Evolutionary conservation across 2,888 invertebrate genomes (phyloP).

Genomic region (Nyleta sp.): DNA sequence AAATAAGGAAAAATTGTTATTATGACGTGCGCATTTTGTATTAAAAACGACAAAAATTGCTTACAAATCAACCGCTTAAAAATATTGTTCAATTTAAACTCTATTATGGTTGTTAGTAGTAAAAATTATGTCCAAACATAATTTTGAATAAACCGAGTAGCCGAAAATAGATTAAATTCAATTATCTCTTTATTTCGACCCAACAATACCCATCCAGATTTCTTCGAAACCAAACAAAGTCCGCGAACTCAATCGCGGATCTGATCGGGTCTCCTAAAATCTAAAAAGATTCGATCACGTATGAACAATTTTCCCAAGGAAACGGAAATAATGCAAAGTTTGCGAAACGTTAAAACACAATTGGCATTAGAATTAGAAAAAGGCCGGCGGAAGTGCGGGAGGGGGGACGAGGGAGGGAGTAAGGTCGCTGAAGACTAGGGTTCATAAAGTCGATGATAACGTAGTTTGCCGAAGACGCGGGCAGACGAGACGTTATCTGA

Average conservation of each 20-base stretch:
- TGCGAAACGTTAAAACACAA: slow-evolving; percentile 21
- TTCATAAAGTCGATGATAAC: slow-evolving; percentile 63
- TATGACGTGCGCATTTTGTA: no score
- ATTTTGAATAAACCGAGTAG: no score
- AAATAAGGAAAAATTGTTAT: no score
- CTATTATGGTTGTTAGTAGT: no score
- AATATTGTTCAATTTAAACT: no score
- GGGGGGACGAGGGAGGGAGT: background rate
- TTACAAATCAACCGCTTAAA: no score
- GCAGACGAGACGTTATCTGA: slow-evolving; percentile 64
- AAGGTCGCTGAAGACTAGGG: slow-evolving; percentile 7
- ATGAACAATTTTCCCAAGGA: slow-evolving; percentile 9
- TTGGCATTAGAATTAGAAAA: slow-evolving; percentile 46
- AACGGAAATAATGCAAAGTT: slow-evolving; percentile 5
- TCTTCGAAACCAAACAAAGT: background rate
- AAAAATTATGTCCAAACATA: no score
- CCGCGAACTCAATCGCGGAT: background rate
- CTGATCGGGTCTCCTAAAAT: background rate
- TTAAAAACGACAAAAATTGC: no score
- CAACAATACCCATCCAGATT: no score
- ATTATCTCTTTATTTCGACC: no score
- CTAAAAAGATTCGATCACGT: background rate
- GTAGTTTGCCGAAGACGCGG: slow-evolving; percentile 58
- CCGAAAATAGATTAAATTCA: no score
- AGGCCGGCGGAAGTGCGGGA: slow-evolving; percentile 2